A percentile compares a stretch with the other conserved stretches of the same genome.
Conservation (phyloP, 2,113 vertebrate genomes). For the Phaethon lepturus region DNA sequence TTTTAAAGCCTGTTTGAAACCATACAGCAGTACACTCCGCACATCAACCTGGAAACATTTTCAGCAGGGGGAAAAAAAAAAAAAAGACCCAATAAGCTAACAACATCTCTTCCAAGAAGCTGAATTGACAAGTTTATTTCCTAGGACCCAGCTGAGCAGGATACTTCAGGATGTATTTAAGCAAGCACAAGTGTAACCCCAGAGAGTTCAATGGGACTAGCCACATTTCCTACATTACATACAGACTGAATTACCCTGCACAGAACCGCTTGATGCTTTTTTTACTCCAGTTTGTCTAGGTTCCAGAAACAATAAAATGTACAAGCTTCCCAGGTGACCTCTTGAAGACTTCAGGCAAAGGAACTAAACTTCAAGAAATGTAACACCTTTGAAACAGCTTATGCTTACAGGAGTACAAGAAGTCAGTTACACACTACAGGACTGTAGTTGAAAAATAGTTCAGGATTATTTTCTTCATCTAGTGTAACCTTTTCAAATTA, state of each 20-base stretch:
- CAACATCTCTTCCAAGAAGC: background rate
- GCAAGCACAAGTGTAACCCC: background rate
- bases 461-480: slow-evolving; percentile 40
- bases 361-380: slow-evolving; percentile 11
- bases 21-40: background rate
- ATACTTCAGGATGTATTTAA: background rate
- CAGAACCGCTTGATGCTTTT: background rate
- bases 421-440: background rate
- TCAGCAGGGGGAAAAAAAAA: background rate
- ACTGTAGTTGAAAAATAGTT: slow-evolving; percentile 1
- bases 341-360: background rate
- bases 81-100: background rate
- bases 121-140: background rate
- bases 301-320: slow-evolving; percentile 39
- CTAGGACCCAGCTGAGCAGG: background rate
- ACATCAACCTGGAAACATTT: background rate
- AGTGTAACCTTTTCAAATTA: slow-evolving; percentile 38
- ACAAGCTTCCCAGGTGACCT: slow-evolving; percentile 17
- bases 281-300: background rate
- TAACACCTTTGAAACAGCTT: background rate
- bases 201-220: background rate
- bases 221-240: background rate
- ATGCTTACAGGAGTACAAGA: slow-evolving; percentile 15
- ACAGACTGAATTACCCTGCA: slow-evolving; percentile 2
- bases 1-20: background rate